Conservation (phyloP, 1,140 invertebrate genomes). For the Epicauta chinensis region DNA sequence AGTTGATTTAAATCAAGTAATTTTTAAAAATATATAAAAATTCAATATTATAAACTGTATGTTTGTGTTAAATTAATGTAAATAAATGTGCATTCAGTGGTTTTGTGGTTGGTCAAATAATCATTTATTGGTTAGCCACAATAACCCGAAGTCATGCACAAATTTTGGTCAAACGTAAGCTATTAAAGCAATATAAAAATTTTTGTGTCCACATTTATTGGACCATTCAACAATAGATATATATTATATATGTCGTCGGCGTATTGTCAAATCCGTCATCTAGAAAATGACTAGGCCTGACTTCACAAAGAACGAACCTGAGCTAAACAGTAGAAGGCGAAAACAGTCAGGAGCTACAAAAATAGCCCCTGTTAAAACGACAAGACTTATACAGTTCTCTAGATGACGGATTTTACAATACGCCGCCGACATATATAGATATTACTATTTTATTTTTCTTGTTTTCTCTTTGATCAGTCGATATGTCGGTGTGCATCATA, state of each 20-base stretch:
- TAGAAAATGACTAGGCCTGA: no score
- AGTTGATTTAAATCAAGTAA: slow-evolving; percentile 1
- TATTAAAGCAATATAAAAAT: slow-evolving; percentile 9
- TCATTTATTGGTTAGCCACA: not conserved
- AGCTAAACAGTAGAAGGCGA: no score
- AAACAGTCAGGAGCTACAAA: no score
- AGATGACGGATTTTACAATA: no score
- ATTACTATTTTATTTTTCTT: slow-evolving; percentile 5
- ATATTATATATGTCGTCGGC: no score
- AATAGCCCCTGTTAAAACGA: no score
- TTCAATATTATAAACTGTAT: slow-evolving; percentile 24
- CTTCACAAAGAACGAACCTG: no score
- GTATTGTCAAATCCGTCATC: no score
- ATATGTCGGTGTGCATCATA: slow-evolving; percentile 17
- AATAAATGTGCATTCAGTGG: slow-evolving; percentile 38
- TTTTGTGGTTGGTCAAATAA: slow-evolving; percentile 20
- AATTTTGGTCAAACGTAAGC: slow-evolving; percentile 35
- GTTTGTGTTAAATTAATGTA: slow-evolving; percentile 33
- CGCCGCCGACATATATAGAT: no score
- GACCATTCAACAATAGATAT: no score
- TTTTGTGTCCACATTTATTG: no score
- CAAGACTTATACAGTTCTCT: no score
- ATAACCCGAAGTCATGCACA: slow-evolving; percentile 35
- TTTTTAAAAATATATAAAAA: not conserved
- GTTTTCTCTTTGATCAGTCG: slow-evolving; percentile 10